These are phyloP conservation scores for Rhimphoctona megacephalus DNA, from an alignment of 2,888 invertebrate genomes.

Conservation along the genomic window DNA sequence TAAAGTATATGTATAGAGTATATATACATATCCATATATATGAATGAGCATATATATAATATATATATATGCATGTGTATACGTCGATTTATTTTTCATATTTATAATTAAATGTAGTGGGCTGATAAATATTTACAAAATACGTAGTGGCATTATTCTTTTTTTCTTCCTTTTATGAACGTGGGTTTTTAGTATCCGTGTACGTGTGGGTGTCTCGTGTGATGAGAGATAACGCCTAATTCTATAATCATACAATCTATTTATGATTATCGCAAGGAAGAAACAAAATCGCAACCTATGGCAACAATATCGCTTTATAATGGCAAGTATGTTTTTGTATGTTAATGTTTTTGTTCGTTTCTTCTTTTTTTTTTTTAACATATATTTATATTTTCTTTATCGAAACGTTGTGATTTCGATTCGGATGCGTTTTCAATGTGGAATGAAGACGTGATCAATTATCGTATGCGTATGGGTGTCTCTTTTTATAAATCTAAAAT, in stretches of 20 bases:
- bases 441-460: constrained; percentile 67
- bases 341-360: constrained; percentile 41
- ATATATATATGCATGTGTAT: constrained; percentile 64
- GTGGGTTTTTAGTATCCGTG: constrained; percentile 33
- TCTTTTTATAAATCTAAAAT: constrained; percentile 1
- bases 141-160: constrained; percentile 79
- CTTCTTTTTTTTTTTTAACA: constrained; percentile 20
- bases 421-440: constrained; percentile 60
- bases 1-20: constrained; percentile 40
- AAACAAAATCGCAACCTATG: constrained; percentile 76
- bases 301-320: constrained; percentile 81
- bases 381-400: constrained; percentile 9
- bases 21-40: constrained; percentile 65
- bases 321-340: constrained; percentile 79
- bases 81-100: constrained; percentile 71
- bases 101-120: constrained; percentile 75
- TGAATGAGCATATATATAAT: constrained; percentile 37
- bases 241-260: constrained; percentile 60
- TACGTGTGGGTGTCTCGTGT: background rate
- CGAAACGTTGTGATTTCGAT: constrained; percentile 45
- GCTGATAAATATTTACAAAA: constrained; percentile 83
- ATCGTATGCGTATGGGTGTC: constrained; percentile 8
- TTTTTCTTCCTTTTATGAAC: constrained; percentile 46
- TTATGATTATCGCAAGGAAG: constrained; percentile 66
- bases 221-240: constrained; percentile 71